These are phyloP conservation scores for Scaptomyza parva DNA, from an alignment of 2,888 invertebrate species.

Conservation along the genomic window DNA sequence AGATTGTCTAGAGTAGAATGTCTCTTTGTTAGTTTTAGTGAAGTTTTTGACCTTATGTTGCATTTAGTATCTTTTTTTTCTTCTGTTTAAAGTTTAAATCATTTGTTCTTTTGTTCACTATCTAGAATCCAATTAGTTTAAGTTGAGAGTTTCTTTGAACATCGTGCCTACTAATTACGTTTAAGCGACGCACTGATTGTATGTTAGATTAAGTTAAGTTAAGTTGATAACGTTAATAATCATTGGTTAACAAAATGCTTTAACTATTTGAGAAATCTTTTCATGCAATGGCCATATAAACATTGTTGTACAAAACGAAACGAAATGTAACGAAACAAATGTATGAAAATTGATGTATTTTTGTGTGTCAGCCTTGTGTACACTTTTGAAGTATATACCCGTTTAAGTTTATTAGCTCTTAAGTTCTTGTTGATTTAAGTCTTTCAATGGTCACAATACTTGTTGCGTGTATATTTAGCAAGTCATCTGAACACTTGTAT, in stretches of 20 bases:
- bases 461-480: conserved; percentile 3
- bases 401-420: conserved; percentile 7
- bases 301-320: conserved; percentile 38
- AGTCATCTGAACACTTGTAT: neutral
- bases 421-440: conserved; percentile 7
- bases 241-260: conserved; percentile 78
- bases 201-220: conserved; percentile 56
- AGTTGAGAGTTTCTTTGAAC: conserved; percentile 28
- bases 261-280: conserved; percentile 72
- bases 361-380: conserved; percentile 63
- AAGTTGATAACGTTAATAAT: conserved; percentile 48
- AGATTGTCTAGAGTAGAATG: conserved; percentile 76
- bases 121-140: conserved; percentile 30
- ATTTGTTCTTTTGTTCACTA: conserved; percentile 25
- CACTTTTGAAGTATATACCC: conserved; percentile 45
- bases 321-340: too few relatives aligned
- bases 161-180: conserved; percentile 50
- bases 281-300: conserved; percentile 34
- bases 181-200: conserved; percentile 69
- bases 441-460: conserved; percentile 7
- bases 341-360: conserved; percentile 29
- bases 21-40: conserved; percentile 14
- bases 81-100: conserved; percentile 2
- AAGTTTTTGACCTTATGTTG: conserved; percentile 57
- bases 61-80: conserved; percentile 55